These are phyloP conservation scores for Synchiropus splendidus DNA, from an alignment of 2,113 vertebrate genomes.

Conservation along the genomic window DNA sequence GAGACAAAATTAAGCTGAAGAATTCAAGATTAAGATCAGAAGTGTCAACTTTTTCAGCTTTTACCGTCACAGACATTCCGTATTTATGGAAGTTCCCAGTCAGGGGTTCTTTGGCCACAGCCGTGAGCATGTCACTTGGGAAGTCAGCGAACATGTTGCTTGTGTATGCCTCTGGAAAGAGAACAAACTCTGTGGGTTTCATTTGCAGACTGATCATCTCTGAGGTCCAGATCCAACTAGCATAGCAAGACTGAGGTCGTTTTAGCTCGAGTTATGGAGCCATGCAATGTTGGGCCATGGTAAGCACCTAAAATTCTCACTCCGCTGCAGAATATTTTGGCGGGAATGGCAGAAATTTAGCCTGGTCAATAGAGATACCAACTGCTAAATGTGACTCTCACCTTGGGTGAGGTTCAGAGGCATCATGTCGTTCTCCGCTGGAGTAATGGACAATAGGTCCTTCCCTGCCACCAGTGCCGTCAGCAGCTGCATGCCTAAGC, in stretches of 20 bases:
- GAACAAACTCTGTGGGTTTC: background rate
- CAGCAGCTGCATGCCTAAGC: slow-evolving; percentile 71
- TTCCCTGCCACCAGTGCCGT: slow-evolving; percentile 62
- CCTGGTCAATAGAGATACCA: too few species aligned
- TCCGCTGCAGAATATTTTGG: too few species aligned
- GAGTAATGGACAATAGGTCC: slow-evolving; percentile 55
- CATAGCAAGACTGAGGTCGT: too few species aligned
- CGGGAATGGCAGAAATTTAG: too few species aligned
- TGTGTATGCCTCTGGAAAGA: slow-evolving; percentile 42
- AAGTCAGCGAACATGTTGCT: slow-evolving; percentile 65
- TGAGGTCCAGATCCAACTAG: too few species aligned
- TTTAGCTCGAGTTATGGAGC: too few species aligned
- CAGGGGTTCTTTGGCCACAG: slow-evolving; percentile 60
- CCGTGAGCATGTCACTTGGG: slow-evolving; percentile 47
- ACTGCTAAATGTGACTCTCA: too few species aligned
- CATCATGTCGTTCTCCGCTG: slow-evolving; percentile 58
- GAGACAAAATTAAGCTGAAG: background rate
- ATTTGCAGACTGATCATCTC: too few species aligned
- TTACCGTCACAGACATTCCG: slow-evolving; percentile 62
- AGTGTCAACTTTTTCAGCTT: background rate
- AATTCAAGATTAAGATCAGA: background rate
- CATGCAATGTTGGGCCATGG: too few species aligned
- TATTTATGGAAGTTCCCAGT: slow-evolving; percentile 72
- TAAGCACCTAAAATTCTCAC: too few species aligned
- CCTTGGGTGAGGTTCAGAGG: slow-evolving; percentile 68